Conservation (phyloP, 2,113 vertebrate species). For the Tachysurus vachellii region DNA sequence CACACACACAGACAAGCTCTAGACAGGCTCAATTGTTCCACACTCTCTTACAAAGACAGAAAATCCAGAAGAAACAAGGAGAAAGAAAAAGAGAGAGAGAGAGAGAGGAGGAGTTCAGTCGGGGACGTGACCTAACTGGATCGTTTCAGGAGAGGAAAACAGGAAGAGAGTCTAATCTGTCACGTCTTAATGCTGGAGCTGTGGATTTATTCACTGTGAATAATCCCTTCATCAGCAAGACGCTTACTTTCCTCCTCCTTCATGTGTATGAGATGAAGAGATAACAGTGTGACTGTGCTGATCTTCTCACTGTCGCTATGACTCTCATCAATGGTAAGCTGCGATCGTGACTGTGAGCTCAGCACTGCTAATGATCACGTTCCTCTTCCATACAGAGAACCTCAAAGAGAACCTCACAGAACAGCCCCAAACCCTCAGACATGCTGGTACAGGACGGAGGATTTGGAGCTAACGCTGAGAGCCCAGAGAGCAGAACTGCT, state of each 20-base stretch:
- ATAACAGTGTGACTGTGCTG: conserved; percentile 24
- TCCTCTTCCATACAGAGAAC: conserved; percentile 64
- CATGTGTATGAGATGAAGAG: background rate
- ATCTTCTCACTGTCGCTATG: conserved; percentile 56
- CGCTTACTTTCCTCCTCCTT: too few relatives aligned
- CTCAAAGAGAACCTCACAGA: conserved; percentile 71
- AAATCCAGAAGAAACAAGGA: background rate
- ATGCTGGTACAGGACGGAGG: conserved; percentile 57
- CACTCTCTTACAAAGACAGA: background rate
- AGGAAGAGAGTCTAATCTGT: background rate
- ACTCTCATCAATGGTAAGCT: conserved; percentile 23
- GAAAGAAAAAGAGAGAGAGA: conserved; percentile 5
- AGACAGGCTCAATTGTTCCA: conserved; percentile 19
- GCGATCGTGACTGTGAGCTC: conserved; percentile 47
- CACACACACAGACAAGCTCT: background rate
- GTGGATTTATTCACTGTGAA: background rate
- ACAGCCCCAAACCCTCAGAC: conserved; percentile 65
- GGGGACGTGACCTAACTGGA: background rate
- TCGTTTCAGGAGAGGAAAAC: background rate
- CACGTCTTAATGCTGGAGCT: background rate
- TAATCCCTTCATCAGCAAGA: background rate
- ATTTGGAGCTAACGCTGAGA: conserved; percentile 54
- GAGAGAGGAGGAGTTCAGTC: conserved; percentile 15
- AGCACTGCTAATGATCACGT: conserved; percentile 31
- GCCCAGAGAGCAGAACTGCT: conserved; percentile 52